Percentiles rank a stretch among this genome's conserved stretches.
Conservation (phyloP, 2,797 vertebrate genomes). For the Leuciscus waleckii region DNA sequence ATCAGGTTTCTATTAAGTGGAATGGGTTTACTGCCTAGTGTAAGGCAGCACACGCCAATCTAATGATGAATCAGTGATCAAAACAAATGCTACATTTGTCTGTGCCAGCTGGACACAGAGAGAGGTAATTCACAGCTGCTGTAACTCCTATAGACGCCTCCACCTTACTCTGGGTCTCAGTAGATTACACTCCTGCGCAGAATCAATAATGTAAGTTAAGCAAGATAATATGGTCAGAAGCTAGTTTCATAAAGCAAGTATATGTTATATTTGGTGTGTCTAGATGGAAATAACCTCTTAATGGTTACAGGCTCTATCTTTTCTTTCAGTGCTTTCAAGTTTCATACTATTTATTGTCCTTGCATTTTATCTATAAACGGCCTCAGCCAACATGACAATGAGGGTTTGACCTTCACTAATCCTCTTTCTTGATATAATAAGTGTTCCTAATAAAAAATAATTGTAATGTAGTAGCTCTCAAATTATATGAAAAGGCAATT, state of each 20-base stretch:
- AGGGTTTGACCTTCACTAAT: slow-evolving; percentile 4
- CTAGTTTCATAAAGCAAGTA: not conserved
- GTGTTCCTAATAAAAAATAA: not conserved
- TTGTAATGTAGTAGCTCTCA: not conserved
- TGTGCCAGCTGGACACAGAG: not conserved
- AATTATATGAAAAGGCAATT: not conserved
- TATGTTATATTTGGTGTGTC: not conserved
- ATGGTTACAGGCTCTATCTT: not conserved
- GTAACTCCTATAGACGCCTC: not conserved
- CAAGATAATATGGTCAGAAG: not conserved
- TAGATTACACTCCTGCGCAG: slow-evolving; percentile 14
- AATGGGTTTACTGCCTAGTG: slow-evolving; percentile 7
- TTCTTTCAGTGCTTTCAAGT: not conserved
- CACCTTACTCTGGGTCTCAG: not conserved
- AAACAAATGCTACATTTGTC: slow-evolving; percentile 40
- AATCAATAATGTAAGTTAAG: slow-evolving; percentile 12
- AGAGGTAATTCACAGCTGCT: not conserved
- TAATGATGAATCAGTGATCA: slow-evolving; percentile 18
- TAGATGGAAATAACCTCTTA: not conserved
- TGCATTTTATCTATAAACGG: not conserved
- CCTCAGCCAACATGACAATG: not conserved
- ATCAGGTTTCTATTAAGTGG: slow-evolving; percentile 25
- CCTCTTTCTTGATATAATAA: not conserved
- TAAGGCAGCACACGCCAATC: slow-evolving; percentile 3
- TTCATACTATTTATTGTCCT: not conserved